phyloP scores from a whole-genome alignment of 2,888 invertebrate genomes.

The Helicoverpa assulta region DNA sequence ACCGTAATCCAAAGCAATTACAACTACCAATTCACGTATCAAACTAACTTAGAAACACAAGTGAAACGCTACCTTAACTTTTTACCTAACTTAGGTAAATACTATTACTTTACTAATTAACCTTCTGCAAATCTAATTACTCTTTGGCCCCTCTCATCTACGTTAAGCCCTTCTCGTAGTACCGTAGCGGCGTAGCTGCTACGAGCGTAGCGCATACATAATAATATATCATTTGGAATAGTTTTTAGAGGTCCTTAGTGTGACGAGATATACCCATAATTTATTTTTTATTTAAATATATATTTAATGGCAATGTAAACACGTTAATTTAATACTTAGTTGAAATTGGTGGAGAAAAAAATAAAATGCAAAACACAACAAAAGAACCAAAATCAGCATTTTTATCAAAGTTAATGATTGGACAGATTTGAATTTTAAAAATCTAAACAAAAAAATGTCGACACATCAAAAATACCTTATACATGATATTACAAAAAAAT shows the following conservation, averaged over 20 bases:
- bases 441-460: too few species aligned
- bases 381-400: background rate
- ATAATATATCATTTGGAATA: constrained; percentile 55
- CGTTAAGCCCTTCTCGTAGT: constrained; percentile 63
- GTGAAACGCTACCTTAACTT: constrained; percentile 11
- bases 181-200: constrained; percentile 50
- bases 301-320: too few species aligned
- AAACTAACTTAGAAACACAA: background rate
- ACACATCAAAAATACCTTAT: too few species aligned
- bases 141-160: constrained; percentile 53
- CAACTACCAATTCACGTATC: background rate
- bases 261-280: constrained; percentile 50
- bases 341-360: background rate
- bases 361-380: background rate
- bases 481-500: too few species aligned
- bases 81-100: constrained; percentile 21
- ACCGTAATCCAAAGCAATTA: background rate
- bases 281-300: constrained; percentile 41
- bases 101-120: constrained; percentile 26
- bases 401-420: background rate
- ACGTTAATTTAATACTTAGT: too few species aligned
- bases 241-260: constrained; percentile 60
- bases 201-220: constrained; percentile 59
- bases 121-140: constrained; percentile 47
- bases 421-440: too few species aligned